Percentiles rank a stretch among this genome's conserved stretches.
Evolutionary conservation across 1,140 invertebrate genomes (phyloP).

Genomic region (Drosophila pachea): DNA sequence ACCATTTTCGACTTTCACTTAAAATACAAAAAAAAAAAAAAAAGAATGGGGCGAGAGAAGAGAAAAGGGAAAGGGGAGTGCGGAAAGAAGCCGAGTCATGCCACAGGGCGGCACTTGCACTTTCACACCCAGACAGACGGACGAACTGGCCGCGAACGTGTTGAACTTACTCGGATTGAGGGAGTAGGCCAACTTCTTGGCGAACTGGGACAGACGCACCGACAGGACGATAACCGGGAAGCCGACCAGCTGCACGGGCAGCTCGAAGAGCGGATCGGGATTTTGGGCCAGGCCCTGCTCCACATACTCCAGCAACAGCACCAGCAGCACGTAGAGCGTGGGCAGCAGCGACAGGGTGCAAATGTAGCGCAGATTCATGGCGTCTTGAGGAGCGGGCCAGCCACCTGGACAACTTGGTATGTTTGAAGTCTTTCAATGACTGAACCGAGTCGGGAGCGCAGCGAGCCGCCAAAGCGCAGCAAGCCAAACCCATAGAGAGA

Average conservation of each 20-base stretch:
- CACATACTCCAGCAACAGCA: constrained; percentile 66
- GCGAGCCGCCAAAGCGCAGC: constrained; percentile 61
- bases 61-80: too few species aligned
- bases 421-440: constrained; percentile 67
- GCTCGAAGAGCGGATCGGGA: constrained; percentile 84
- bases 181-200: constrained; percentile 90
- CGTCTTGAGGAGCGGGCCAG: constrained; percentile 1
- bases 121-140: constrained; percentile 21
- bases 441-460: constrained; percentile 51
- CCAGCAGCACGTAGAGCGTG: constrained; percentile 67
- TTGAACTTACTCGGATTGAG: constrained; percentile 87
- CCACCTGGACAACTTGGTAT: constrained; percentile 55
- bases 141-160: too few species aligned
- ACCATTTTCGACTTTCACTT: constrained; percentile 61
- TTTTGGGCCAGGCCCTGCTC: constrained; percentile 70
- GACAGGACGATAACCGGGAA: constrained; percentile 90
- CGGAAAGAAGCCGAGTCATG: constrained; percentile 12
- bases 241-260: constrained; percentile 89
- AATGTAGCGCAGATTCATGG: constrained; percentile 71
- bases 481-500: constrained; percentile 20
- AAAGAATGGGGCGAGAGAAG: too few species aligned
- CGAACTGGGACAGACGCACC: constrained; percentile 89
- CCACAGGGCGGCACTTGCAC: constrained; percentile 10
- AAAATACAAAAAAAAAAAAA: constrained; percentile 27
- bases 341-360: constrained; percentile 63